Percentiles rank a stretch among this genome's conserved stretches.
Conservation (phyloP, 2,113 vertebrate species). For the Gallinago jamesoni region DNA sequence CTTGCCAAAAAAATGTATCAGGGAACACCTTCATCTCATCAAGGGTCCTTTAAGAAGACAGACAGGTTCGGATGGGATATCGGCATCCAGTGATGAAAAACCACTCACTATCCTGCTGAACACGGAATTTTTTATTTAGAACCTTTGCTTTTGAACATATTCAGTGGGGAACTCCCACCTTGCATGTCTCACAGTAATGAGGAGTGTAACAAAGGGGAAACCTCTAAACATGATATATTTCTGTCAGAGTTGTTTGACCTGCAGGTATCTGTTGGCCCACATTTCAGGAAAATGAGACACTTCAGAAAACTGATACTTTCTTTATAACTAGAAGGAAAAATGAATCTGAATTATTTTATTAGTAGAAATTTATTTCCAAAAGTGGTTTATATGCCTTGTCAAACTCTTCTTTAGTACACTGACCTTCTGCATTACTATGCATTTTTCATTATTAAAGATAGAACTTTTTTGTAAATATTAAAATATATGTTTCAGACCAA, state of each 20-base stretch:
- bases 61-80: background rate
- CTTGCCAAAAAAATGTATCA: background rate
- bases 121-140: conserved; percentile 38
- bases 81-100: conserved; percentile 8
- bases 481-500: background rate
- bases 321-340: background rate
- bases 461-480: background rate
- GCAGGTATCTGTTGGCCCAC: conserved; percentile 5
- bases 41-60: background rate
- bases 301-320: background rate
- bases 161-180: conserved; percentile 27
- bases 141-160: conserved; percentile 10
- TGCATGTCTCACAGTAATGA: background rate
- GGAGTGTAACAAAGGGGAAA: background rate
- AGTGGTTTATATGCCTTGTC: background rate
- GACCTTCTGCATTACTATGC: background rate
- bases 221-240: background rate
- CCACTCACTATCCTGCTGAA: conserved; percentile 1
- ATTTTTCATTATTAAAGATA: background rate
- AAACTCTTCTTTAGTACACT: background rate
- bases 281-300: conserved; percentile 1
- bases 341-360: background rate
- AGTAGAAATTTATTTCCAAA: conserved; percentile 11
- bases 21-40: background rate
- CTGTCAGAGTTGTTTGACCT: conserved; percentile 20